Base-by-base conservation (phyloP, 2,888 invertebrate species). In the Deilephila porcellus region DNA sequence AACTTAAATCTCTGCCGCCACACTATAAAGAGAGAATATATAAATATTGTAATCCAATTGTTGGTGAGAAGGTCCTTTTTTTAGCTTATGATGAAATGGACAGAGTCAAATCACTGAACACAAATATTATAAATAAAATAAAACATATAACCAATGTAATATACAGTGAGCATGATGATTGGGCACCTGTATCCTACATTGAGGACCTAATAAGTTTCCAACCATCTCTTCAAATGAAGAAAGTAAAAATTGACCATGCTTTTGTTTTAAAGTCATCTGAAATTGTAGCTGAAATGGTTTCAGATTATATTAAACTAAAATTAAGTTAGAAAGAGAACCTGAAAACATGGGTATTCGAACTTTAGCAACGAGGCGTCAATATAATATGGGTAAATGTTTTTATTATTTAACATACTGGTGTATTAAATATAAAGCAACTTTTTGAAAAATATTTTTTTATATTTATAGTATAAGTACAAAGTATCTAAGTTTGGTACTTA, bases 51-150 rank as follows among this genome's bases (percentile, higher is more conserved):
- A 93, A 96, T 79, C 96, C 96, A 0, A 86, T 90, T 8, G 95
- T 96, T 7, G 86, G 96, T 0, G 95, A 96, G 79, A 96, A 96
- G 82, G 95, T 97, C 0, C 94, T 97, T 75, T 96, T 95, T 83
- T 91, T 98, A 85, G 98, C 97, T 0, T 95, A 95, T 78, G 96
- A 97, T 85, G 99, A 99, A 95, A 97, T 99, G 97, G 95, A 96
- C n/a, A 90, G 86, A 52, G 97, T 99, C 0, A 94, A 88, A 62
- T 95, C 96, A 60, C 89, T 98, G 59, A 97, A 98, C 82, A 90
- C 91, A 73, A 94, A 96, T 7, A 89, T 96, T 64, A 92, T 98
- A 64, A 87, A 95, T 19, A 96, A 96, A 81, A 90, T 98, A 3
- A 97, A 96, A 86, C 80, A 86, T 79, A 74, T 85, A 8, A 90